Evolutionary conservation across 2,113 vertebrate species (phyloP).

Genomic region (Tragulus kanchil): DNA sequence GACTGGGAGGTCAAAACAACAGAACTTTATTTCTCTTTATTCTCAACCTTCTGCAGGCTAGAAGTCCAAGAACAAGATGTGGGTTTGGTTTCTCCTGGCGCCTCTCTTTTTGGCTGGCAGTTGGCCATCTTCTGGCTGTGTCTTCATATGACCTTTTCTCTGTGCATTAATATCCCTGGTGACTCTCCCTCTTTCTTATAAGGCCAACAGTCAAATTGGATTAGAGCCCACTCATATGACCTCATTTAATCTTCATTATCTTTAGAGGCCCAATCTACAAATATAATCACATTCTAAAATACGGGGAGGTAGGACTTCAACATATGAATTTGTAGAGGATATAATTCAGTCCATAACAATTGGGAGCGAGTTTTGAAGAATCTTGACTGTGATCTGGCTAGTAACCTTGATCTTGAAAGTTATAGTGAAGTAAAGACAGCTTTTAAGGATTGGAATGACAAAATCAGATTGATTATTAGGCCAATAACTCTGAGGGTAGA

Average conservation of each 20-base stretch:
- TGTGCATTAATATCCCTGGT: background rate
- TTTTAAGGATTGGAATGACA: background rate
- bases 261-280: background rate
- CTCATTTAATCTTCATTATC: background rate
- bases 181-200: background rate
- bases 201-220: background rate
- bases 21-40: background rate
- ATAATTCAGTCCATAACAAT: background rate
- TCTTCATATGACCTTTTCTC: background rate
- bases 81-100: background rate
- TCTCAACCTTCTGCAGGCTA: background rate
- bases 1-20: background rate
- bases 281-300: background rate
- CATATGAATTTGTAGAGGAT: background rate
- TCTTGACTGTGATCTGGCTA: background rate
- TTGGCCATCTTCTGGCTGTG: background rate
- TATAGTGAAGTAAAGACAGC: background rate
- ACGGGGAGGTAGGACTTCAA: background rate
- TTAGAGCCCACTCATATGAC: background rate
- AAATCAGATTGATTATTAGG: background rate
- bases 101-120: background rate
- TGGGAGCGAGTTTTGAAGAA: background rate
- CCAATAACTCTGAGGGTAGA: background rate
- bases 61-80: background rate
- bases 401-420: conserved; percentile 25